Evolutionary conservation across 2,797 vertebrate species (phyloP), one percentile per base, ranked within the genome.

Genomic region (Nannoperca obscura): DNA sequence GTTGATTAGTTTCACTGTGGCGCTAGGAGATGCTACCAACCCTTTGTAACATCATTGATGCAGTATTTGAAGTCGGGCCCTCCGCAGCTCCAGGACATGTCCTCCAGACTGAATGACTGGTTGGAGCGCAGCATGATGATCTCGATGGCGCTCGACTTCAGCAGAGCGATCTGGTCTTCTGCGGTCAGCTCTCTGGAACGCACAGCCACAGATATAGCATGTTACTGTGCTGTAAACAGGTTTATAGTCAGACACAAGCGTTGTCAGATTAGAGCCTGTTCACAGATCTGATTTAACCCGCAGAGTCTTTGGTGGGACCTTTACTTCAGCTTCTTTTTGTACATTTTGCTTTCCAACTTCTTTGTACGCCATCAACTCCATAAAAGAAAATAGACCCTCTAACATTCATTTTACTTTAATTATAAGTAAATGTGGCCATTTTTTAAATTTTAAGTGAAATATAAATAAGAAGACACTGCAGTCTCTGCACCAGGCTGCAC

Each of bases 121-220:
- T 99, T 99, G 7, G 98, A 99, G 36, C 98, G 96, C 74, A 99
- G 91, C 98, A 99, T 99, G 90, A 99, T 98, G 84, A 99, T 97
- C 94, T 99, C 98, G 0, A 99, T 99, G 91, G 96, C 97, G 1
- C 98, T 98, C 38, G 97, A 99, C 90, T 99, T 99, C 55, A 99
- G 88, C 87, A 99, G 93, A 47, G 97, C 97, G 0, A 99, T 99
- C 95, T 99, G 98, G 91, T 99, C 98, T 50, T 99, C 98, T 0
- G 97, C 95, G 0, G 95, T 95, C 89, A 99, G 96, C 0, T 98
- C 97, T 93, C 98, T 99, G 94, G 1, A 86, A 76, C 13, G 72
- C 19, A 80, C 22, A 81, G 40, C 63, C 42, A 65, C 38, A 73
- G 5, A 83, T 24, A 11, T 30, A 57, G n/a, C 2, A 10, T 30